A percentile compares a stretch with the other conserved stretches of the same genome.
Conservation (phyloP, 2,888 invertebrate species). For the Epistrophe grossulariae region DNA sequence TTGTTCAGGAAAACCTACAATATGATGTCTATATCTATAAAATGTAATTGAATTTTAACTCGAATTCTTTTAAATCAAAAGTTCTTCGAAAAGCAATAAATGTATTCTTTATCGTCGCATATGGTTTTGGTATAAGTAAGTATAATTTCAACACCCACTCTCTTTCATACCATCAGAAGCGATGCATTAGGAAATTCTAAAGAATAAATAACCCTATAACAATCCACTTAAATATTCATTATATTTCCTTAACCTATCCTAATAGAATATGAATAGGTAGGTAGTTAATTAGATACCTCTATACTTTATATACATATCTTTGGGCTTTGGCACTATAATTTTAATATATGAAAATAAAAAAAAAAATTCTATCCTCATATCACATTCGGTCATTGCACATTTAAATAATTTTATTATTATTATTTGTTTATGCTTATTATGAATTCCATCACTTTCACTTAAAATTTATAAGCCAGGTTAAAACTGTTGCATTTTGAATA, state of each 20-base stretch:
- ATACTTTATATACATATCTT: background rate
- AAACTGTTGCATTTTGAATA: conserved; percentile 43
- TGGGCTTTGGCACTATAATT: conserved; percentile 1
- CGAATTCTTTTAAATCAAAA: background rate
- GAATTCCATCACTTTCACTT: conserved; percentile 71
- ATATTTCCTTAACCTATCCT: conserved; percentile 31
- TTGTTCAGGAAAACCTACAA: no score
- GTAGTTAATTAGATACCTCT: background rate
- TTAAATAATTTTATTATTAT: conserved; percentile 59
- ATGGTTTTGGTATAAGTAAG: no score
- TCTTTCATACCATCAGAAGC: background rate
- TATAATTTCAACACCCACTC: conserved; percentile 2
- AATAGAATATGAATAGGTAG: conserved; percentile 7
- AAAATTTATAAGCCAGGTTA: conserved; percentile 19
- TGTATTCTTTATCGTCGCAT: background rate
- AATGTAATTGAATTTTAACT: no score
- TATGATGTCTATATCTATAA: background rate
- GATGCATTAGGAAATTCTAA: background rate
- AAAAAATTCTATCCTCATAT: background rate
- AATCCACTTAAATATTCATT: conserved; percentile 23
- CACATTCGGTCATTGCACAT: conserved; percentile 23
- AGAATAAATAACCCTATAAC: conserved; percentile 1
- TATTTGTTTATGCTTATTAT: conserved; percentile 16
- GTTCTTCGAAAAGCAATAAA: background rate
- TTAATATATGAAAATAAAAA: background rate